A percentile compares a stretch with the other conserved stretches of the same genome.
These are phyloP conservation scores for Pseudomyrmex pallidus DNA, from an alignment of 1,140 invertebrate species.

Conservation along the genomic window DNA sequence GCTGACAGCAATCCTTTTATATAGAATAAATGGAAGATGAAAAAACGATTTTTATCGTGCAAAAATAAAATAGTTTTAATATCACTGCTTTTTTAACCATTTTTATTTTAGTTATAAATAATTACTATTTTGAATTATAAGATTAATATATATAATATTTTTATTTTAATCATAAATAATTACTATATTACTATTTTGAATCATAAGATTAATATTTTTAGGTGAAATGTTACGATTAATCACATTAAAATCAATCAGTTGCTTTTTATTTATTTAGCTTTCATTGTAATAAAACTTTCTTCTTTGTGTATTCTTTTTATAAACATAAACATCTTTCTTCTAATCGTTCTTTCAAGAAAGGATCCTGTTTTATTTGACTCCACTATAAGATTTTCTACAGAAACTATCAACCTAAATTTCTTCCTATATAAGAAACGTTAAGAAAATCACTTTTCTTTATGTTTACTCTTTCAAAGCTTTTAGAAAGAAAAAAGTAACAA, in stretches of 20 bases:
- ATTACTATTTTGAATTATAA: too few relatives aligned
- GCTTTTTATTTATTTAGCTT: too few relatives aligned
- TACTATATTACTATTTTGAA: too few relatives aligned
- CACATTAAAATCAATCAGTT: too few relatives aligned
- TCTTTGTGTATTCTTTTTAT: too few relatives aligned
- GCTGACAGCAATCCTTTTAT: conserved; percentile 15
- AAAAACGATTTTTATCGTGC: background rate
- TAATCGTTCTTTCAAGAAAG: conserved; percentile 45
- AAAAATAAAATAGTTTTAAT: background rate
- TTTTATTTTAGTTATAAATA: too few relatives aligned
- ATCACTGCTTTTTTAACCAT: background rate
- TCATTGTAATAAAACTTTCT: too few relatives aligned
- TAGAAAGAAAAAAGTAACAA: conserved; percentile 30
- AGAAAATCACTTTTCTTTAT: conserved; percentile 37
- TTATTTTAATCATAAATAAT: too few relatives aligned
- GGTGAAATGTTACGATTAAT: too few relatives aligned
- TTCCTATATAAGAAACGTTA: conserved; percentile 9
- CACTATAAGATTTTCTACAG: conserved; percentile 48
- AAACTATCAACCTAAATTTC: conserved; percentile 49
- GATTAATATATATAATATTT: too few relatives aligned
- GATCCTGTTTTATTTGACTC: conserved; percentile 45
- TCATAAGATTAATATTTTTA: too few relatives aligned
- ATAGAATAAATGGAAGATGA: conserved; percentile 20
- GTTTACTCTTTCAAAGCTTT: conserved; percentile 22
- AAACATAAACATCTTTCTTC: conserved; percentile 6